Conservation (phyloP, 2,113 vertebrate species). For the Pithys albifrons region DNA sequence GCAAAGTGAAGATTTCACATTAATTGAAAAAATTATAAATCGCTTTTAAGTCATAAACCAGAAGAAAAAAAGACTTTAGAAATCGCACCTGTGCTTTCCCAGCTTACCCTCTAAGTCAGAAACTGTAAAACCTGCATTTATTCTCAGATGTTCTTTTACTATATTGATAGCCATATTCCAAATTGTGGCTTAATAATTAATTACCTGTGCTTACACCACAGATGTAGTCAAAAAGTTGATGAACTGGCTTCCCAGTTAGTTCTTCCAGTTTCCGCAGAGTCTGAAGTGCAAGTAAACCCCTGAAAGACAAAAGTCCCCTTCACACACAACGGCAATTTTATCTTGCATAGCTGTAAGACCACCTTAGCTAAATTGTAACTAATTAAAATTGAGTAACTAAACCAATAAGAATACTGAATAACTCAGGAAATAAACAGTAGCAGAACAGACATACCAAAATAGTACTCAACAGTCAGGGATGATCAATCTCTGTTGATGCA, state of each 20-base stretch:
- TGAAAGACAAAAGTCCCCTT: constrained; percentile 62
- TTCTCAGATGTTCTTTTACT: background rate
- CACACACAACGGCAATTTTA: background rate
- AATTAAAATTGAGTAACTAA: background rate
- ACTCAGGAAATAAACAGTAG: background rate
- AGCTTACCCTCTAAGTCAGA: background rate
- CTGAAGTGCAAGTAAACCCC: constrained; percentile 93
- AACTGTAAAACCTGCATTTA: background rate
- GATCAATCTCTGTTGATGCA: background rate
- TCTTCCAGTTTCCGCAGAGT: constrained; percentile 89
- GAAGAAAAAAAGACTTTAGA: background rate
- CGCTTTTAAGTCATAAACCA: background rate
- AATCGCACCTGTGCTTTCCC: background rate
- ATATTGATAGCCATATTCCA: background rate
- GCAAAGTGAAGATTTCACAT: background rate
- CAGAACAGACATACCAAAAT: background rate
- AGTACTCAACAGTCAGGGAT: background rate
- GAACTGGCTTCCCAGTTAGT: constrained; percentile 90
- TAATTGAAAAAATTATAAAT: background rate
- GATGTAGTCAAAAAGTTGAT: constrained; percentile 96
- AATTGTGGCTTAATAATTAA: constrained; percentile 49
- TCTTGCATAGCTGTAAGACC: background rate
- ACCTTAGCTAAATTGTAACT: background rate
- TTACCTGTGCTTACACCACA: constrained; percentile 99
- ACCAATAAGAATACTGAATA: background rate